These are phyloP conservation scores for Akabosia matsudoensis DNA, from an alignment of 1,140 invertebrate species.

Conservation along the genomic window DNA sequence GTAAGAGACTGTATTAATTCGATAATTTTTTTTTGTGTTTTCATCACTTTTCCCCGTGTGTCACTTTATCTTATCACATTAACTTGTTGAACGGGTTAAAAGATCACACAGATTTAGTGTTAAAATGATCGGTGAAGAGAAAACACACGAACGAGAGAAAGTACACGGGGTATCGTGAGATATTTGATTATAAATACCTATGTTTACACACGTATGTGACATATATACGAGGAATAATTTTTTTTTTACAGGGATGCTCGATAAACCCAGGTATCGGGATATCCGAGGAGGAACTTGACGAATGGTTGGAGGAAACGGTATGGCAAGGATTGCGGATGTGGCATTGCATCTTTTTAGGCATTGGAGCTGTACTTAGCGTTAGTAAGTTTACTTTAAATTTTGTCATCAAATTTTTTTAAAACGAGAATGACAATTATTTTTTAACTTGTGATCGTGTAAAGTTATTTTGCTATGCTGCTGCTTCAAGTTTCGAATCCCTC, in stretches of 20 bases:
- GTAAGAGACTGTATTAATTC: not conserved
- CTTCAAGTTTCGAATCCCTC: conserved; percentile 76
- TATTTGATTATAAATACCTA: too few relatives aligned
- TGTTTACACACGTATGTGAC: too few relatives aligned
- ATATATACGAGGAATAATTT: not conserved
- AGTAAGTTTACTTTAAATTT: conserved; percentile 45
- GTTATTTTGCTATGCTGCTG: conserved; percentile 80
- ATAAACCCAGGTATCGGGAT: not conserved
- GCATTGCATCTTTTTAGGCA: conserved; percentile 52
- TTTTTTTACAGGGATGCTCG: not conserved
- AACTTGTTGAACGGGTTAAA: too few relatives aligned
- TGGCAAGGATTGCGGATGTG: conserved; percentile 51
- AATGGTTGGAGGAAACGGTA: conserved; percentile 52
- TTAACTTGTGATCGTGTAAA: conserved; percentile 49
- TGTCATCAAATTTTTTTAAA: too few relatives aligned
- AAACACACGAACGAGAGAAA: too few relatives aligned
- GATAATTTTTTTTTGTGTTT: not conserved
- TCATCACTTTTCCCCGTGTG: not conserved
- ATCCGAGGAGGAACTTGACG: conserved; percentile 38
- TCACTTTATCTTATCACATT: not conserved
- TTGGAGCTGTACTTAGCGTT: conserved; percentile 46
- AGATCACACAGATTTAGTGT: too few relatives aligned
- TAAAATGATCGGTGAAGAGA: too few relatives aligned
- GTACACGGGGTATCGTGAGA: too few relatives aligned
- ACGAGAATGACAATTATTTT: conserved; percentile 28